A percentile compares a stretch with the other conserved stretches of the same genome.
Conservation (phyloP, 2,797 vertebrate species). For the Choloepus didactylus region DNA sequence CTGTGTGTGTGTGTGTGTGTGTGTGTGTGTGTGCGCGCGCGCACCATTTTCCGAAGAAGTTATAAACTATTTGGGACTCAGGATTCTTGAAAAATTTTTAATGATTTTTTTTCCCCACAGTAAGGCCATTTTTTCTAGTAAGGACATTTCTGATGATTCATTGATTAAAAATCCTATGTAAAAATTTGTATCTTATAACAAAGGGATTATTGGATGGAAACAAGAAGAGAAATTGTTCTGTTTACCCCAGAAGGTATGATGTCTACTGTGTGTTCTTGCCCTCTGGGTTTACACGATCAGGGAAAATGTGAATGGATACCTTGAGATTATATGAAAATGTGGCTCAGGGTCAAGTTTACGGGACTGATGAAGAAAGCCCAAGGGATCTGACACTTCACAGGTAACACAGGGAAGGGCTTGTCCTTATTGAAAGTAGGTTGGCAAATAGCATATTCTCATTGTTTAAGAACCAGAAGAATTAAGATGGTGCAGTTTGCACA, state of each 20-base stretch:
- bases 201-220: neutral
- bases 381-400: neutral
- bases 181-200: slow-evolving; percentile 55
- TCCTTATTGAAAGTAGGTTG: neutral
- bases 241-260: neutral
- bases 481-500: neutral
- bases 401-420: neutral
- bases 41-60: slow-evolving; percentile 47
- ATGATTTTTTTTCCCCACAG: neutral
- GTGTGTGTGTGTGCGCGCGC: neutral
- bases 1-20: neutral
- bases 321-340: neutral
- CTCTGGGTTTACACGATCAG: neutral
- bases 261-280: neutral
- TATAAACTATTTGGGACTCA: slow-evolving; percentile 16
- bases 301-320: neutral
- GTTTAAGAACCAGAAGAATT: neutral
- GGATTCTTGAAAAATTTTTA: slow-evolving; percentile 42
- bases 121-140: neutral
- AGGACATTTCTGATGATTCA: slow-evolving; percentile 55
- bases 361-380: neutral
- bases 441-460: neutral
- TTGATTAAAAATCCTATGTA: slow-evolving; percentile 54
- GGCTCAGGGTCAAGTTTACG: neutral
- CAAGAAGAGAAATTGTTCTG: slow-evolving; percentile 28